Evolutionary conservation across 2,888 invertebrate species (phyloP).

Genomic region (Horisme vitalbata): DNA sequence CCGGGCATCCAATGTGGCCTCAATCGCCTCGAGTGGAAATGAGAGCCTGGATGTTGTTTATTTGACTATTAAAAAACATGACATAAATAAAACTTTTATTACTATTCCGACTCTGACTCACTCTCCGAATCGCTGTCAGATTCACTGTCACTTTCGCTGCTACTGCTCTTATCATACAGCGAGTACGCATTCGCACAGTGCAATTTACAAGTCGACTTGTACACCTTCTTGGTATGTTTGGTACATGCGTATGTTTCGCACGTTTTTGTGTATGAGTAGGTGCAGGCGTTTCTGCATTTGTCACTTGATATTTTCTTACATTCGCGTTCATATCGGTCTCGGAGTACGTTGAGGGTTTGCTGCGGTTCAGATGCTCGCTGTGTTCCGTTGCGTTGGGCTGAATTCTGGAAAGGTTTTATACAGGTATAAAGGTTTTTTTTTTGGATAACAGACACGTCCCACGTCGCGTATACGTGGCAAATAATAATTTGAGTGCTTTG

Average conservation of each 20-base stretch:
- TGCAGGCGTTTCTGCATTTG: slow-evolving; percentile 49
- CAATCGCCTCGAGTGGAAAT: too few relatives aligned
- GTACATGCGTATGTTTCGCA: slow-evolving; percentile 41
- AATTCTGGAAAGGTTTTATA: slow-evolving; percentile 15
- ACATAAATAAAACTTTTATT: too few relatives aligned
- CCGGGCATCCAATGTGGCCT: too few relatives aligned
- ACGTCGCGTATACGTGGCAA: too few relatives aligned
- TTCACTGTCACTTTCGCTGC: slow-evolving; percentile 17
- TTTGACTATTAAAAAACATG: too few relatives aligned
- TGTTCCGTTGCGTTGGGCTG: slow-evolving; percentile 7
- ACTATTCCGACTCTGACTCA: too few relatives aligned
- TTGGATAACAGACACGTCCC: too few relatives aligned
- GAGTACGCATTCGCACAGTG: slow-evolving; percentile 41
- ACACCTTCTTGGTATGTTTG: slow-evolving; percentile 28
- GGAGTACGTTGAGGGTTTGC: slow-evolving; percentile 38
- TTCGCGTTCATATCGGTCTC: slow-evolving; percentile 47
- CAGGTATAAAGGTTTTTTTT: too few relatives aligned
- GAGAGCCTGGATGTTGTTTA: too few relatives aligned
- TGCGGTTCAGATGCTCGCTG: background rate
- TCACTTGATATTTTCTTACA: slow-evolving; percentile 42
- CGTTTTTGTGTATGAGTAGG: slow-evolving; percentile 23
- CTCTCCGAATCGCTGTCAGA: background rate
- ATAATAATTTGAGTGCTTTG: too few relatives aligned
- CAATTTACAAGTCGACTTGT: slow-evolving; percentile 40
- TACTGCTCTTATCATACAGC: background rate